Percentiles rank a stretch among this genome's conserved stretches.
phyloP scores from a whole-genome alignment of 2,113 vertebrate species.

The Myrmecophaga tridactyla region DNA sequence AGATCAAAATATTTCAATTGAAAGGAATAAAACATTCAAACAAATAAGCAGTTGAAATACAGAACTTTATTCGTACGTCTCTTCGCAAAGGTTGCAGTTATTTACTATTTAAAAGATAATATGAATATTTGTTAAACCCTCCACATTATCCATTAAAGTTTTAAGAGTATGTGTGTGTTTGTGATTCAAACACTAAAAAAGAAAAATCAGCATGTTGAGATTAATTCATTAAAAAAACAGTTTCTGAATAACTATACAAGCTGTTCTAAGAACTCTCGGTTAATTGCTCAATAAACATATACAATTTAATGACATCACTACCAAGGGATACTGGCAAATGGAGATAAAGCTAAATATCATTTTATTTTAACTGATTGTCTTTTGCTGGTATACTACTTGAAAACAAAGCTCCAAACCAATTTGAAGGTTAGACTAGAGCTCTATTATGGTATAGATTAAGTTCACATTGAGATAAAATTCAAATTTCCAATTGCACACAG shows the following conservation, averaged over 20 bases:
- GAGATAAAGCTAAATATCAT: neutral
- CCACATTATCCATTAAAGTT: conserved; percentile 6
- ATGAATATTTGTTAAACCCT: neutral
- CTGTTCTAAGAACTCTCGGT: neutral
- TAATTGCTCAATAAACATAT: neutral
- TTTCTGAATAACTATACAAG: neutral
- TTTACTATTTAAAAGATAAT: conserved; percentile 38
- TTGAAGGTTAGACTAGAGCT: neutral
- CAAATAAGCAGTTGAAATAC: neutral
- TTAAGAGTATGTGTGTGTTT: neutral
- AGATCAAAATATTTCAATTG: conserved; percentile 3
- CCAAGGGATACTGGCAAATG: neutral
- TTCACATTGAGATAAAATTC: neutral
- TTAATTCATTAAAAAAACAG: neutral
- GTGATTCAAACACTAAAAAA: neutral
- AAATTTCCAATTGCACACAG: neutral
- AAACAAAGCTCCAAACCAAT: neutral
- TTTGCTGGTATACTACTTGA: neutral
- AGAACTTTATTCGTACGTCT: neutral
- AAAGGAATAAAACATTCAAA: conserved; percentile 22
- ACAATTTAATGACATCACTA: neutral
- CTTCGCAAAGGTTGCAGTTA: neutral
- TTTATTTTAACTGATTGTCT: neutral
- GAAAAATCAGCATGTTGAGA: neutral
- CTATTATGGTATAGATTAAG: neutral